Percentiles rank a stretch among this genome's conserved stretches.
phyloP scores from a whole-genome alignment of 2,113 vertebrate species.

The Entosphenus tridentatus region DNA sequence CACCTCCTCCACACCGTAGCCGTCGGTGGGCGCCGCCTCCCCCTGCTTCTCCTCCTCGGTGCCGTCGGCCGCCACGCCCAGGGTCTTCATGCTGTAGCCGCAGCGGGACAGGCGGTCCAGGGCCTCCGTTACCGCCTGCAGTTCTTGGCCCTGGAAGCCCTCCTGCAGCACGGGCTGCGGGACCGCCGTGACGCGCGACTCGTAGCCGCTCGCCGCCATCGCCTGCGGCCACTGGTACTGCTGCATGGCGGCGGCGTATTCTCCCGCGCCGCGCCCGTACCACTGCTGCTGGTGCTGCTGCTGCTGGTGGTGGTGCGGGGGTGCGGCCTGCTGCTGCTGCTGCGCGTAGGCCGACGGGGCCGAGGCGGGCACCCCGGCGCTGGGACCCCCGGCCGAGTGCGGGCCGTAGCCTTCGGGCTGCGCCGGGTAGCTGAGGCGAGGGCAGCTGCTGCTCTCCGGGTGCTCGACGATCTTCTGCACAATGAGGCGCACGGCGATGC shows the following conservation, averaged over 20 bases:
- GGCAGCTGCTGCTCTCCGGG: conserved; percentile 3
- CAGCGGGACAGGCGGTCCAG: conserved; percentile 1
- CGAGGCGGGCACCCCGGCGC: too few relatives aligned
- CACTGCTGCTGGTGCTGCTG: conserved; percentile 4
- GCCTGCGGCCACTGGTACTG: too few relatives aligned
- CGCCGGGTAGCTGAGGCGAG: background rate
- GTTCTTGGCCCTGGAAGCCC: background rate
- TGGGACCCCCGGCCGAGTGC: too few relatives aligned
- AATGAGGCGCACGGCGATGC: background rate
- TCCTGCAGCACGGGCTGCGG: background rate
- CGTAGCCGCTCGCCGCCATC: too few relatives aligned
- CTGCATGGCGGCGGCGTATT: too few relatives aligned
- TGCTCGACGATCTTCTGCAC: conserved; percentile 1
- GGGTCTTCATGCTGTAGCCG: conserved; percentile 1
- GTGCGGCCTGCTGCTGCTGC: too few relatives aligned
- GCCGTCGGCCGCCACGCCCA: background rate
- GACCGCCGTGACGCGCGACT: background rate
- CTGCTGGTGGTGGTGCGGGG: background rate
- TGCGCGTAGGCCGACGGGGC: too few relatives aligned
- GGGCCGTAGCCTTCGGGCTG: too few relatives aligned
- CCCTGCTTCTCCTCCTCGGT: background rate
- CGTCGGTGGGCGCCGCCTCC: background rate
- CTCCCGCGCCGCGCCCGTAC: too few relatives aligned
- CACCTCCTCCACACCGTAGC: background rate
- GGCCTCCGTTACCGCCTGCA: background rate